Conservation (phyloP, 2,888 invertebrate genomes). For the Epinotia ramella region DNA sequence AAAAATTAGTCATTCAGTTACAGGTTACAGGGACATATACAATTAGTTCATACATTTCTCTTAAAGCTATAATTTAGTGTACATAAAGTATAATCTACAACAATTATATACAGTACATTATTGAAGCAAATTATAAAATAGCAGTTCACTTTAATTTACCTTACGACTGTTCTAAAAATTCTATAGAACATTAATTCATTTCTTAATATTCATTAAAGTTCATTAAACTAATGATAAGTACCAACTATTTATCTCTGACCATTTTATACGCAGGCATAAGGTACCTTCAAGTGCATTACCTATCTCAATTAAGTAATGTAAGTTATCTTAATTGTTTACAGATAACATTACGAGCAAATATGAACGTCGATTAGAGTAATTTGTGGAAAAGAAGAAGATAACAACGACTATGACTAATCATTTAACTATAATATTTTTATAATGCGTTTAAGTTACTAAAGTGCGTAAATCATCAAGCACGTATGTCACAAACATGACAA, state of each 20-base stretch:
- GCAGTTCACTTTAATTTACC: background rate
- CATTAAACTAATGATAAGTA: no score
- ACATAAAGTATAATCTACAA: constrained; percentile 28
- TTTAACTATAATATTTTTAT: background rate
- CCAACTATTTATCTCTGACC: background rate
- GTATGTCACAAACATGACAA: background rate
- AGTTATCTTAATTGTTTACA: constrained; percentile 18
- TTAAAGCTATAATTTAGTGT: constrained; percentile 28
- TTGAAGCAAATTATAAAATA: constrained; percentile 28
- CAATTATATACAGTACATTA: constrained; percentile 32
- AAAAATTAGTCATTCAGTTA: constrained; percentile 40
- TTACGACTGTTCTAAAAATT: background rate
- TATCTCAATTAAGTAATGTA: constrained; percentile 8
- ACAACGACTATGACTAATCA: background rate
- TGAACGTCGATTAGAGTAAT: constrained; percentile 18
- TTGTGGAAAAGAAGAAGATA: background rate
- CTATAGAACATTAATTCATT: background rate
- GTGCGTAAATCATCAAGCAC: background rate
- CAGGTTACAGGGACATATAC: constrained; percentile 32
- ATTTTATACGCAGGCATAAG: constrained; percentile 1
- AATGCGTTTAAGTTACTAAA: background rate
- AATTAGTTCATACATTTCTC: constrained; percentile 40
- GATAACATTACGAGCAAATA: constrained; percentile 30
- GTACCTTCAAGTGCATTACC: constrained; percentile 12
- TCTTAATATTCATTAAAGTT: no score